Base-by-base conservation (phyloP, 1,140 invertebrate species). In the Lucilia cuprina region DNA sequence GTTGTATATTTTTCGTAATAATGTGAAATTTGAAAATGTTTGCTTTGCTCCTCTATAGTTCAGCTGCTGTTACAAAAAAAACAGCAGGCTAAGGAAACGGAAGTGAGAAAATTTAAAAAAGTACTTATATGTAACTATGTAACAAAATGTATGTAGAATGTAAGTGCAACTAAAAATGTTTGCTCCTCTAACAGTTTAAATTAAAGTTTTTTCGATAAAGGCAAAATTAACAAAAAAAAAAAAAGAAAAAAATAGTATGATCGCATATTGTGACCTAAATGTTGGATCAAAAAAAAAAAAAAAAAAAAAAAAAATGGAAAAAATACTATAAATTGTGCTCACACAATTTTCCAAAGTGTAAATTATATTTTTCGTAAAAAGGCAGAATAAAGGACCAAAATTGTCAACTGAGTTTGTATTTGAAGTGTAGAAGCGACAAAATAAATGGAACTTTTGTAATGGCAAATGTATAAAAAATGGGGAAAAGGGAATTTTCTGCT, bases 221-320 rank as follows among this genome's bases (percentile, higher is more conserved):
- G 50, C 12, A 12, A 55, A 55, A 12, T 13, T 17, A 55, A 65
- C 8, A 7, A 19, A 65, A 65, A 65, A 49, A n/a, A 65, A 12
- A 21, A 70, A 65, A 12, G 10, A 70, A 70, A 70, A 21, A 25
- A 70, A 70, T 70, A 21, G 10, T 21, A 21, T 70, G 21, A 70
- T 25, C 65, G 65, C 65, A 70, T 70, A 21, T 70, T 70, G 65
- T 70, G 65, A 70, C 65, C 65, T 70, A 70, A 70, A 70, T 70
- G n/a, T 21, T 70, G 65, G 8, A 5, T 21, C n/a, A 21, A 7
- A 5, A 70, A 70, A 70, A 17, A 70, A 41, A 41, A 3, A 41
- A 41, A 41, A 41, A 41, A 0, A 2, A 41, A 30, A 30, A 30
- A 30, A 30, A 30, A 1, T 30, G 25, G 25, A 30, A 30, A 41